Base-by-base conservation (phyloP, 37 sponge, comb jelly and placozoan species). In the Petrosia ficiformis region DNA sequence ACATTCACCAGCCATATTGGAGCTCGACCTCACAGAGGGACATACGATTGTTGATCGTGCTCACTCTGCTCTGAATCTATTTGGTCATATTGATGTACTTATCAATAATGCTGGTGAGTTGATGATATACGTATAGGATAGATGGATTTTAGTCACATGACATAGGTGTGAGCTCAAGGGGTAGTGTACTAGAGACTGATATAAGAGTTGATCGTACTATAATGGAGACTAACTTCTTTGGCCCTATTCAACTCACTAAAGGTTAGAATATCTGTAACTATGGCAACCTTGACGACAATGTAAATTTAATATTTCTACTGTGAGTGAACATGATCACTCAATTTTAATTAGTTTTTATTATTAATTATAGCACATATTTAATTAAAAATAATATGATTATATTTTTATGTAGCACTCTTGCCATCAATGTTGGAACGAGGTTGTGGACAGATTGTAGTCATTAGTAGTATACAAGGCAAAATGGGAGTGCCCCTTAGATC, bases 221-320 rank as follows among this genome's bases (percentile, higher is more conserved):
- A 31, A 93, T 93, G 94, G 90, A 88, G 56, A 82, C 85, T 37
- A 93, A 93, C 71, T 93, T 68, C 79, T 93, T 93, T 75, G 94
- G 90, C 0, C 74, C 94, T 21, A 58, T 93, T 11, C 65, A 86
- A 1, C 68, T 93, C 16, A 93, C 94, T 2, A 88, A 85, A 84
- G 86, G 94, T 89, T 30, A 56, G 57, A 3, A 11, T 37, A 11
- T n/a, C n/a, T n/a, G n/a, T n/a, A n/a, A n/a, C n/a, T n/a, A 28
- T 25, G 39, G 25, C 22, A 8, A 31, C 4, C 4, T 26, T 24
- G 35, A 71, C 16, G 73, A 16, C 44, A 16, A 52, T 22, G 56
- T 71, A 40, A 41, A 71, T 25, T 16, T 11, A 54, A 16, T 16
- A 71, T 16, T 54, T 21, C 21, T 0, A 14, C 44, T 71, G 44